phyloP scores from a whole-genome alignment of 2,113 vertebrate genomes.

The Chlorocebus sabaeus region DNA sequence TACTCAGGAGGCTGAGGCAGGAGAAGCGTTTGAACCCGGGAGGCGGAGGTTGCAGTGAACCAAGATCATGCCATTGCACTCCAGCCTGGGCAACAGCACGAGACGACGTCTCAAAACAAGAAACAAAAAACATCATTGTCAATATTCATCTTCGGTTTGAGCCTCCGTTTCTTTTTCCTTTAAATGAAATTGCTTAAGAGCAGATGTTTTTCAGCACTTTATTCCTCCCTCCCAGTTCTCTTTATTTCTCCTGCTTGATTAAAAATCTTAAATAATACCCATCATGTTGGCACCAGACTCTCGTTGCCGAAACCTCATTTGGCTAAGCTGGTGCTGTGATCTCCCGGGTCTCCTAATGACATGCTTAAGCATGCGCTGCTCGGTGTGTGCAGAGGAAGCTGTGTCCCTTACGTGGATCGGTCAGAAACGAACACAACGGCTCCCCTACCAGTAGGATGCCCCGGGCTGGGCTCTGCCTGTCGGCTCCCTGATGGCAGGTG shows the following conservation, averaged over 20 bases:
- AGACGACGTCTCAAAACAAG: too few species aligned
- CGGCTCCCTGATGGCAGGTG: neutral
- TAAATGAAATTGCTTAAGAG: neutral
- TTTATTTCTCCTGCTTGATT: neutral
- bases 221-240: neutral
- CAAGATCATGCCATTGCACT: too few species aligned
- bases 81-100: too few species aligned
- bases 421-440: neutral
- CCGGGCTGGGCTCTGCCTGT: neutral
- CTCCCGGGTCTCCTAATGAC: neutral
- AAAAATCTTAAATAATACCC: neutral
- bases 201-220: neutral
- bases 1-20: too few species aligned
- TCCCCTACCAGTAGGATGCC: neutral
- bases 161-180: neutral
- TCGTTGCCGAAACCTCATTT: neutral
- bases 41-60: too few species aligned
- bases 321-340: neutral
- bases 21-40: fast-evolving
- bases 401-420: neutral
- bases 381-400: neutral
- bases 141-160: neutral
- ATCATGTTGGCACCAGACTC: neutral
- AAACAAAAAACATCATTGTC: neutral
- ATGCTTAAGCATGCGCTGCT: neutral